Evolutionary conservation across 2,888 invertebrate species (phyloP).

Genomic region (Cenopis cana): DNA sequence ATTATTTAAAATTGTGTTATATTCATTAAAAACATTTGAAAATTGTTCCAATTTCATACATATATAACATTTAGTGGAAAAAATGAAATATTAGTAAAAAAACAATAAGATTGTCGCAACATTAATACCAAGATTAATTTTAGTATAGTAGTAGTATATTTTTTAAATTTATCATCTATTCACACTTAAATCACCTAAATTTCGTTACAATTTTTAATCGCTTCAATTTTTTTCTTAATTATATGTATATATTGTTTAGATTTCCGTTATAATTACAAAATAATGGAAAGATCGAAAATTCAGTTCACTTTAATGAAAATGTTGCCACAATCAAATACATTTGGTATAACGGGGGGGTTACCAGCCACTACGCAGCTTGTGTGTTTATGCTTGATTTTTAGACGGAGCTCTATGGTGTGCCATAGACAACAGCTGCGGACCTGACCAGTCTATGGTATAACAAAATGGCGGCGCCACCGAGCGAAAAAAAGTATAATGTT

Average conservation of each 20-base stretch:
- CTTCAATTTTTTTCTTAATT: too few relatives aligned
- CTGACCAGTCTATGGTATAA: slow-evolving; percentile 50
- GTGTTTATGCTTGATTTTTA: slow-evolving; percentile 71
- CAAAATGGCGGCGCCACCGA: slow-evolving; percentile 51
- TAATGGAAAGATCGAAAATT: background rate
- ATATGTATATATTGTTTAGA: too few relatives aligned
- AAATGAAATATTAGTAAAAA: background rate
- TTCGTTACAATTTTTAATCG: too few relatives aligned
- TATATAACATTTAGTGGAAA: background rate
- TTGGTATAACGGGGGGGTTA: slow-evolving; percentile 24
- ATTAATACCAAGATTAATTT: background rate
- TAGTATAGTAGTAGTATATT: too few relatives aligned
- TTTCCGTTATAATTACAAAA: too few relatives aligned
- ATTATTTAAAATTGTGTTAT: background rate
- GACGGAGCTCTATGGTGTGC: slow-evolving; percentile 50
- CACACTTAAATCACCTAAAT: too few relatives aligned
- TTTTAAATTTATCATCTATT: too few relatives aligned
- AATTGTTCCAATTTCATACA: slow-evolving; percentile 22
- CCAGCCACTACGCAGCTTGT: slow-evolving; percentile 69
- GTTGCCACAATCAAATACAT: slow-evolving; percentile 43
- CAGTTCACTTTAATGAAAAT: background rate
- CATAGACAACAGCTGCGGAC: slow-evolving; percentile 50
- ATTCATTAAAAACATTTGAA: slow-evolving; percentile 22
- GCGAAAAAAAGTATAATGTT: slow-evolving; percentile 56
- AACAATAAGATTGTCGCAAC: slow-evolving; percentile 4